A percentile compares a stretch with the other conserved stretches of the same genome.
phyloP scores from a whole-genome alignment of 2,797 vertebrate species.

The Sebastiscus albofasciatus region DNA sequence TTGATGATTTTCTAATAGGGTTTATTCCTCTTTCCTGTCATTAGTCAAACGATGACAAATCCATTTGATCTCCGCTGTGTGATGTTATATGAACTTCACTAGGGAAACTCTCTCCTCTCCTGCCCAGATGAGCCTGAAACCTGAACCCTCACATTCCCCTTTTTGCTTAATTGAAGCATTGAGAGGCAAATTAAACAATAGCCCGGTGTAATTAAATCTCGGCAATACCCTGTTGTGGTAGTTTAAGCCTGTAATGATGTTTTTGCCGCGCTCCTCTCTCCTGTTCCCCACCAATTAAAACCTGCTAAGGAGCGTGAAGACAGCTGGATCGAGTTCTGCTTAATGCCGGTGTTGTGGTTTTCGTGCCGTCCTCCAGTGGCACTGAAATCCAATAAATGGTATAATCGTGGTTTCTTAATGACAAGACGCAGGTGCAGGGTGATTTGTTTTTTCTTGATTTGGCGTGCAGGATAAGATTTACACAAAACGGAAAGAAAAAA shows the following conservation, averaged over 20 bases:
- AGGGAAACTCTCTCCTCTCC: constrained; percentile 64
- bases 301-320: constrained; percentile 76
- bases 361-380: constrained; percentile 72
- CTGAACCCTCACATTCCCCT: constrained; percentile 64
- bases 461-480: constrained; percentile 61
- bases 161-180: constrained; percentile 72
- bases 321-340: constrained; percentile 81
- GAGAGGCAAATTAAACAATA: constrained; percentile 85
- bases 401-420: constrained; percentile 74
- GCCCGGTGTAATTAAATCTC: constrained; percentile 83
- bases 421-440: constrained; percentile 80
- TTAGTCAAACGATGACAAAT: constrained; percentile 81
- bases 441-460: constrained; percentile 77
- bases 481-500: constrained; percentile 24
- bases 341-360: constrained; percentile 75
- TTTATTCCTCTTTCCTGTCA: constrained; percentile 77
- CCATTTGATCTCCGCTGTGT: constrained; percentile 71
- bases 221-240: constrained; percentile 82
- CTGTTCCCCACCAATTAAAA: constrained; percentile 85
- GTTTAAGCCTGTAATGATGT: constrained; percentile 83
- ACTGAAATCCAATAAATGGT: constrained; percentile 82
- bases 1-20: constrained; percentile 79
- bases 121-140: constrained; percentile 75
- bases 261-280: constrained; percentile 73
- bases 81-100: constrained; percentile 80